phyloP scores from a whole-genome alignment of 2,113 vertebrate genomes.

The Syrmaticus mikado region DNA sequence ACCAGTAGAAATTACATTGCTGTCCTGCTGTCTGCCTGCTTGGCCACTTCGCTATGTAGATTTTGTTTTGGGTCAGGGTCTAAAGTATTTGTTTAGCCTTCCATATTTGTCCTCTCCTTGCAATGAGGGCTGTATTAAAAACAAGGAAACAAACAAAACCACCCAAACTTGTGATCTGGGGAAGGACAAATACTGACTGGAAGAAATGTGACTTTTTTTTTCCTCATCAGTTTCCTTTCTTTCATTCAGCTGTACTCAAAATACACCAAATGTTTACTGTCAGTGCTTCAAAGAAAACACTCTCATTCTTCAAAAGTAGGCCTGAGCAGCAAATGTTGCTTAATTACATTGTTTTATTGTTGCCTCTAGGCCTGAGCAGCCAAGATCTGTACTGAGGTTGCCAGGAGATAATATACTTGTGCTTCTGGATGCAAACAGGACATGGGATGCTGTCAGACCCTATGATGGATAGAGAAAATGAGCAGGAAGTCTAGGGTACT shows the following conservation, averaged over 20 bases:
- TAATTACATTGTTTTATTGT: neutral
- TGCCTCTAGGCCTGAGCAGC: neutral
- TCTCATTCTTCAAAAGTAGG: neutral
- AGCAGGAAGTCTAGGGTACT: neutral
- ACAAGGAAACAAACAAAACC: neutral
- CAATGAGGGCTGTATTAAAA: neutral
- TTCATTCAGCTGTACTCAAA: neutral
- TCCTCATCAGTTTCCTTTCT: neutral
- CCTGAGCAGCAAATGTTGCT: neutral
- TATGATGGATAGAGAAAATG: neutral
- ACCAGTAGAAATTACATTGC: neutral
- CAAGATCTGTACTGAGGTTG: neutral
- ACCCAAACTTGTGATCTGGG: neutral
- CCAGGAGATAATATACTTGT: neutral
- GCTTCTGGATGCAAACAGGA: neutral
- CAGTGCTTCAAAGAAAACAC: neutral
- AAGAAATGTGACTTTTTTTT: neutral
- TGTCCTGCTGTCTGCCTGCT: neutral
- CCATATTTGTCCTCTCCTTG: neutral
- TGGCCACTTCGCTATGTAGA: rapidly evolving
- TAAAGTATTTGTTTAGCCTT: neutral
- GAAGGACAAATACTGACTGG: neutral
- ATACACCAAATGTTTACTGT: neutral
- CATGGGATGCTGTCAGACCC: neutral
- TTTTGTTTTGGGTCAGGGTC: neutral